These are phyloP conservation scores for Balanococcus diminutus DNA, from an alignment of 2,888 invertebrate genomes.

Conservation along the genomic window DNA sequence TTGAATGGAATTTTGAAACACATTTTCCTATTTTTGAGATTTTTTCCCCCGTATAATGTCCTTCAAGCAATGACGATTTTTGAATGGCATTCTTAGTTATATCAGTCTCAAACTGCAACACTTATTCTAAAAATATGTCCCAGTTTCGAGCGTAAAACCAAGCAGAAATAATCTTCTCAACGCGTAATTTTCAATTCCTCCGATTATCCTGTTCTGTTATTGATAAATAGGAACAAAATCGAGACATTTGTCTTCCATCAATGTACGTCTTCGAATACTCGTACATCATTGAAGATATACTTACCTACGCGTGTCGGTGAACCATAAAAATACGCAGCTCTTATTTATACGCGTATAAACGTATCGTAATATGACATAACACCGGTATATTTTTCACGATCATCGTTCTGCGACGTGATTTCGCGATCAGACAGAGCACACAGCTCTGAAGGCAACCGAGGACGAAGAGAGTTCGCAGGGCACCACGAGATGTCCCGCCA, in stretches of 20 bases:
- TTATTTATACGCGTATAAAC: background rate
- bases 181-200: background rate
- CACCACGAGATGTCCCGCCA: background rate
- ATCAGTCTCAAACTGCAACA: too few relatives aligned
- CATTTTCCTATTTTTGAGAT: too few relatives aligned
- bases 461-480: background rate
- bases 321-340: background rate
- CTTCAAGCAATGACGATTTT: too few relatives aligned
- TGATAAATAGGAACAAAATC: background rate
- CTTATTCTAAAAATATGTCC: too few relatives aligned
- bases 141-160: too few relatives aligned
- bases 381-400: conserved; percentile 27
- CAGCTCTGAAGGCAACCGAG: background rate
- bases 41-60: too few relatives aligned
- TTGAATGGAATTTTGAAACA: too few relatives aligned
- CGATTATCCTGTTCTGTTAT: background rate
- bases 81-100: too few relatives aligned
- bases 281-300: background rate
- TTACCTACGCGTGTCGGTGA: background rate
- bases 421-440: background rate
- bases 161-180: too few relatives aligned
- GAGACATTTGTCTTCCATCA: too few relatives aligned
- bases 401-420: conserved; percentile 38
- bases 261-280: too few relatives aligned
- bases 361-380: conserved; percentile 12